These are phyloP conservation scores for Norana najaformis DNA, from an alignment of 2,888 invertebrate species.

Conservation along the genomic window DNA sequence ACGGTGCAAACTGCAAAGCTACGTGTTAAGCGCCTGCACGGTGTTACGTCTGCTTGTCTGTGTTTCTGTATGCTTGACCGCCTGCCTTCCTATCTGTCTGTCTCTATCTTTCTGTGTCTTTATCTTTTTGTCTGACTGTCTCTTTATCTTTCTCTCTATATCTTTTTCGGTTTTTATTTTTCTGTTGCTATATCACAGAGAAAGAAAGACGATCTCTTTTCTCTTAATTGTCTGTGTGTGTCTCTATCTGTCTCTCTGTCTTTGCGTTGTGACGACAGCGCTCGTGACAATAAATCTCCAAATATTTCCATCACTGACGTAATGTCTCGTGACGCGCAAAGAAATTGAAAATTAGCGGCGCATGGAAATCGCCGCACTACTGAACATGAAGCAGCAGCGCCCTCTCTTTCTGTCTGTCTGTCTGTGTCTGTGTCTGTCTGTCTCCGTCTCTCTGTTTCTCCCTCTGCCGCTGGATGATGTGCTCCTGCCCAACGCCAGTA, in stretches of 20 bases:
- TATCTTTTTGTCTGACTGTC: neutral
- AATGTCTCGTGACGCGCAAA: neutral
- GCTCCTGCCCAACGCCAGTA: neutral
- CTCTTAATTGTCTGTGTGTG: neutral
- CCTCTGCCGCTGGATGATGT: neutral
- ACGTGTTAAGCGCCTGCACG: too few relatives aligned
- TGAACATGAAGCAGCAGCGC: neutral
- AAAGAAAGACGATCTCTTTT: neutral
- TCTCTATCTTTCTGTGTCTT: too few relatives aligned
- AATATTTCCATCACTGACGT: slow-evolving; percentile 13
- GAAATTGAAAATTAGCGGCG: slow-evolving; percentile 13
- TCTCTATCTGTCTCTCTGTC: neutral
- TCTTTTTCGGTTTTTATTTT: too few relatives aligned
- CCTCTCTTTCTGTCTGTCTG: neutral
- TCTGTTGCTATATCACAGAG: too few relatives aligned
- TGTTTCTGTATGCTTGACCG: neutral
- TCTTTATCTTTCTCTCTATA: neutral
- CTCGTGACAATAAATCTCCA: neutral
- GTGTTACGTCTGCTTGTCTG: neutral
- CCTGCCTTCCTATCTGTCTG: neutral
- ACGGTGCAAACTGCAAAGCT: too few relatives aligned
- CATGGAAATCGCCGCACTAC: neutral
- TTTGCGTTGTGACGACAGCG: neutral
- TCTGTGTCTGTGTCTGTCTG: neutral
- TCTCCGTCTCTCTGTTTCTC: neutral